Conservation (phyloP, 1,140 invertebrate species). For the Cephus cinctus region DNA sequence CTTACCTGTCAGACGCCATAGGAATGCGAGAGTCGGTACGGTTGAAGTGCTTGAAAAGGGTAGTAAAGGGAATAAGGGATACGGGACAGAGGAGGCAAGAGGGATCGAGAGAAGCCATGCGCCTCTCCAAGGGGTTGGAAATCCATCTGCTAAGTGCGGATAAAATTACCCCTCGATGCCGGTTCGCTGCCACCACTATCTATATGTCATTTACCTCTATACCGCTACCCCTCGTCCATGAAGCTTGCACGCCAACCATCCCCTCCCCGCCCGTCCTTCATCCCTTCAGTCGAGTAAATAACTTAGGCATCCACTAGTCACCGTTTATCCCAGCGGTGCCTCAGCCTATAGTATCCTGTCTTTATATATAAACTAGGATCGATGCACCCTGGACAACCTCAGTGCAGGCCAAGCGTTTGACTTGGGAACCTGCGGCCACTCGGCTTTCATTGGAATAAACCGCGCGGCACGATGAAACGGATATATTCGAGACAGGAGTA, state of each 20-base stretch:
- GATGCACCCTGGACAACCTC: no score
- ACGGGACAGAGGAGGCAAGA: constrained; percentile 3
- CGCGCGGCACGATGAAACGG: background rate
- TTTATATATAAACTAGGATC: no score
- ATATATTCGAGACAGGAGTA: no score
- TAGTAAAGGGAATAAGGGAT: constrained; percentile 13
- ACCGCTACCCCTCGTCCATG: constrained; percentile 4
- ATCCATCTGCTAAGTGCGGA: constrained; percentile 44
- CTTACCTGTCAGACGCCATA: background rate
- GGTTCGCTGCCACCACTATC: constrained; percentile 14
- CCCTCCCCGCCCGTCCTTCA: constrained; percentile 16
- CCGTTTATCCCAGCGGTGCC: constrained; percentile 22
- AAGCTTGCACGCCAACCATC: constrained; percentile 19
- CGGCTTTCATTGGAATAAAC: background rate
- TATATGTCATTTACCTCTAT: background rate
- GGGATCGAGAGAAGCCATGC: constrained; percentile 25
- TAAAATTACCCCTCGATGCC: constrained; percentile 36
- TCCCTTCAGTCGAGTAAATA: constrained; percentile 24
- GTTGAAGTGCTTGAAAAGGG: background rate
- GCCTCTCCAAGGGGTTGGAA: constrained; percentile 31
- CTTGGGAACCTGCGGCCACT: constrained; percentile 13
- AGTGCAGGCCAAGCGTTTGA: no score
- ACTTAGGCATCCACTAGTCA: constrained; percentile 24
- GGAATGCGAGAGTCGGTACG: background rate
- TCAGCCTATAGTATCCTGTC: no score